These are phyloP conservation scores for Abscondita cerata DNA, from an alignment of 2,888 invertebrate genomes.

Conservation along the genomic window DNA sequence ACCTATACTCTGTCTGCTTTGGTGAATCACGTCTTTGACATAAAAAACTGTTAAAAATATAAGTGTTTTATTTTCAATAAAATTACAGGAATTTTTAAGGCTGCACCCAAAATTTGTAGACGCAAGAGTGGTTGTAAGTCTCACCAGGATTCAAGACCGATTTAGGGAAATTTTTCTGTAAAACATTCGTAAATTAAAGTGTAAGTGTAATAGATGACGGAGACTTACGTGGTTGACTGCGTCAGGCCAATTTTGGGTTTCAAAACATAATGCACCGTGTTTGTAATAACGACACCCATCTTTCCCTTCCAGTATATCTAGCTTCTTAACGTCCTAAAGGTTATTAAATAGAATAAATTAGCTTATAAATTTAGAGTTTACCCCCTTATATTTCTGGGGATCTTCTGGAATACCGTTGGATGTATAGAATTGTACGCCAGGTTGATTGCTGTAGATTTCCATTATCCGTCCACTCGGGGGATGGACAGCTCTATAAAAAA, in stretches of 20 bases:
- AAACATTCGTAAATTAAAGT: conserved; percentile 49
- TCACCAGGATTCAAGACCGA: conserved; percentile 76
- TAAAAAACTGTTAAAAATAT: too few relatives aligned
- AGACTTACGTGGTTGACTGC: conserved; percentile 79
- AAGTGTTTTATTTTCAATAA: too few relatives aligned
- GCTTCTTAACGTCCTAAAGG: conserved; percentile 30
- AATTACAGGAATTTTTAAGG: background rate
- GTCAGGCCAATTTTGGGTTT: conserved; percentile 94
- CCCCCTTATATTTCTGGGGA: conserved; percentile 44
- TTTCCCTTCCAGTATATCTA: conserved; percentile 69
- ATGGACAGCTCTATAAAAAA: conserved; percentile 68
- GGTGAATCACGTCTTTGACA: too few relatives aligned
- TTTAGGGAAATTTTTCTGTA: conserved; percentile 79
- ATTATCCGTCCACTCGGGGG: conserved; percentile 74
- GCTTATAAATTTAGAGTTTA: background rate
- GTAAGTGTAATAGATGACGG: background rate
- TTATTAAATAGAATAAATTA: background rate
- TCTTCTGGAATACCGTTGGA: conserved; percentile 74
- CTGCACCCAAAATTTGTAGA: conserved; percentile 49
- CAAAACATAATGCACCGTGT: conserved; percentile 85
- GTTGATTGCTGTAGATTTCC: conserved; percentile 85
- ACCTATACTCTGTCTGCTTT: too few relatives aligned
- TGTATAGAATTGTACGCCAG: conserved; percentile 91
- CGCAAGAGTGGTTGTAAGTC: conserved; percentile 68
- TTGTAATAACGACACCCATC: conserved; percentile 69